Percentiles rank a stretch among this genome's conserved stretches.
Conservation (phyloP, 2,888 invertebrate species). For the Rutpela maculata region DNA sequence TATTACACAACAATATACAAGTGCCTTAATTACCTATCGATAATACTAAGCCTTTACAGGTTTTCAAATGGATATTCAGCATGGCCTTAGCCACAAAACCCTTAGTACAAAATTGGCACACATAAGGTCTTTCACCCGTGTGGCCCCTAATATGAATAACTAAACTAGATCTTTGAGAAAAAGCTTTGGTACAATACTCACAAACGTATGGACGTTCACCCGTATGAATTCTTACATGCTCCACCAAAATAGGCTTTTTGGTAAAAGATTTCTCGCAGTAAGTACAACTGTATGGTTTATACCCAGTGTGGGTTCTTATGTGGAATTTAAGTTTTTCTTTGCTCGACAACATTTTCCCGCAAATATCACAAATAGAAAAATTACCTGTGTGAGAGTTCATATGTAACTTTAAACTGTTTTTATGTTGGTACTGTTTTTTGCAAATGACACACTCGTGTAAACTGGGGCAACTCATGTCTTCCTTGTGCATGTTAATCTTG, state of each 20-base stretch:
- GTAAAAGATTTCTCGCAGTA: constrained; percentile 72
- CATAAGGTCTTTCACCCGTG: constrained; percentile 79
- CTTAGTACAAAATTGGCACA: constrained; percentile 78
- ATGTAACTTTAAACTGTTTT: constrained; percentile 71
- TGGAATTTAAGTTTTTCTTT: constrained; percentile 75
- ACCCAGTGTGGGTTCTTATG: constrained; percentile 70
- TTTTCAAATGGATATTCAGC: constrained; percentile 79
- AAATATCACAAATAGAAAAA: constrained; percentile 77
- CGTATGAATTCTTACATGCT: constrained; percentile 71
- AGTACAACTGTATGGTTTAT: constrained; percentile 70
- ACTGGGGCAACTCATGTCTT: constrained; percentile 63
- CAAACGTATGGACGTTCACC: constrained; percentile 74
- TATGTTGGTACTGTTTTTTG: constrained; percentile 71
- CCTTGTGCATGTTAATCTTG: constrained; percentile 69
- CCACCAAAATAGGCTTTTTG: constrained; percentile 70
- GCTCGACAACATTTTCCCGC: constrained; percentile 77
- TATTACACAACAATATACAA: constrained; percentile 8
- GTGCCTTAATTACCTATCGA: not conserved
- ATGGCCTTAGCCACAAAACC: constrained; percentile 80
- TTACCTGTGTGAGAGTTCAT: constrained; percentile 75
- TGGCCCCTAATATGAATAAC: constrained; percentile 81
- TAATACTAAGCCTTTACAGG: constrained; percentile 67
- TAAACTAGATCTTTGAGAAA: constrained; percentile 79
- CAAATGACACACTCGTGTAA: constrained; percentile 72
- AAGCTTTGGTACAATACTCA: constrained; percentile 79